Evolutionary conservation across 1,140 invertebrate species (phyloP).

Genomic region (Halictus rubicundus): DNA sequence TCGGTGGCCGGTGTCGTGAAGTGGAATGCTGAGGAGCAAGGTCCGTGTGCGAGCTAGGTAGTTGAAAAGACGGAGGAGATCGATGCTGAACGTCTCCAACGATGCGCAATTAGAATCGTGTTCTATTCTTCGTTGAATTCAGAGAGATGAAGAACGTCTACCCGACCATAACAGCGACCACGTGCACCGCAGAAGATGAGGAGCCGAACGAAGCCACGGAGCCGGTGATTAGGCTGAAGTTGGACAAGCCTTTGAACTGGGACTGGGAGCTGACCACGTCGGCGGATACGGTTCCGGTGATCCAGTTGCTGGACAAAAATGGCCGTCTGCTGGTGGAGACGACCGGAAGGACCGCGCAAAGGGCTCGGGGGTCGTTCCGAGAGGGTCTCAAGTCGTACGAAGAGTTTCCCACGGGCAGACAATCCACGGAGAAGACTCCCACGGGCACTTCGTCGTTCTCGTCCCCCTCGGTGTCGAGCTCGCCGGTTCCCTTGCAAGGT

Average conservation of each 20-base stretch:
- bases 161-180: constrained; percentile 63
- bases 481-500: constrained; percentile 5
- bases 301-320: constrained; percentile 74
- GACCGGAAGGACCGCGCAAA: constrained; percentile 70
- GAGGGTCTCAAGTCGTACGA: constrained; percentile 68
- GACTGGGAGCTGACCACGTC: constrained; percentile 76
- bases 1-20: no score
- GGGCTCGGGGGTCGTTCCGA: constrained; percentile 72
- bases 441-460: constrained; percentile 1
- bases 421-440: background rate
- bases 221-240: constrained; percentile 69
- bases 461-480: constrained; percentile 2
- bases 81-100: no score
- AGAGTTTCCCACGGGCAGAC: constrained; percentile 56
- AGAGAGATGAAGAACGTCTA: constrained; percentile 62
- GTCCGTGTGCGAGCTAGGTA: no score
- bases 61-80: no score
- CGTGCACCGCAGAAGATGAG: constrained; percentile 17
- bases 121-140: no score
- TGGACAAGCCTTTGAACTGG: constrained; percentile 74
- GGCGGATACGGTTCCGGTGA: constrained; percentile 70
- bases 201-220: constrained; percentile 56
- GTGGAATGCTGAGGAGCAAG: no score
- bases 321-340: constrained; percentile 74
- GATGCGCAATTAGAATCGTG: background rate